Evolutionary conservation across 2,113 vertebrate species (phyloP).

Genomic region (Otis tarda): DNA sequence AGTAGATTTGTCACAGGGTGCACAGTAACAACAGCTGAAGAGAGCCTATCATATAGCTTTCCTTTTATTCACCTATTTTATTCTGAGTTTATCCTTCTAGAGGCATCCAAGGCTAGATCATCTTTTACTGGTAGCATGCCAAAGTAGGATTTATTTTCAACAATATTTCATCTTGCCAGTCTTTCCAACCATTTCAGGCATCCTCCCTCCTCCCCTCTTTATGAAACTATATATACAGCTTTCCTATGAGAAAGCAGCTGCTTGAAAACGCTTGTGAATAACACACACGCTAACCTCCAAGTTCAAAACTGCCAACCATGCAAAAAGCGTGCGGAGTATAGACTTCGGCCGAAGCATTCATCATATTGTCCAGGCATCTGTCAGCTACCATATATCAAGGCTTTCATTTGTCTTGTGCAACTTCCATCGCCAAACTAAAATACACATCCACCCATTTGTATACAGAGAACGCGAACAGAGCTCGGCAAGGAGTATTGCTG

Average conservation of each 20-base stretch:
- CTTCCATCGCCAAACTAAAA: neutral
- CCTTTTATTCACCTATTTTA: slow-evolving; percentile 12
- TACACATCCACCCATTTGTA: neutral
- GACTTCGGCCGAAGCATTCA: neutral
- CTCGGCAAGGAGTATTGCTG: neutral
- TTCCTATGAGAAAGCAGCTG: slow-evolving; percentile 48
- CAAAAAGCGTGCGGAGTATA: neutral
- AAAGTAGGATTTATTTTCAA: slow-evolving; percentile 57
- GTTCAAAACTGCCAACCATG: neutral
- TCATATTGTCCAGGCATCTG: neutral
- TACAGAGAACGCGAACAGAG: neutral
- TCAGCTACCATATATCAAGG: neutral
- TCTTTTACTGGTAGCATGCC: slow-evolving; percentile 13
- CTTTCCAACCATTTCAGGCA: slow-evolving; percentile 30
- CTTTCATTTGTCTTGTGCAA: neutral
- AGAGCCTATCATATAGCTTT: neutral
- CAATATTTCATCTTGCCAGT: slow-evolving; percentile 44
- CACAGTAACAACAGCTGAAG: neutral
- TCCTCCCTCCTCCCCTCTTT: neutral
- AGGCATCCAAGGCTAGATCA: neutral
- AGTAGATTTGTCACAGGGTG: neutral
- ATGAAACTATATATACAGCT: slow-evolving; percentile 34
- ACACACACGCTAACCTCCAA: neutral
- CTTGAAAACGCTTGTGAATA: neutral
- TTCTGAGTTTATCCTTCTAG: neutral